Evolutionary conservation across 2,888 invertebrate species (phyloP).

Genomic region (Megastigmus dorsalis): DNA sequence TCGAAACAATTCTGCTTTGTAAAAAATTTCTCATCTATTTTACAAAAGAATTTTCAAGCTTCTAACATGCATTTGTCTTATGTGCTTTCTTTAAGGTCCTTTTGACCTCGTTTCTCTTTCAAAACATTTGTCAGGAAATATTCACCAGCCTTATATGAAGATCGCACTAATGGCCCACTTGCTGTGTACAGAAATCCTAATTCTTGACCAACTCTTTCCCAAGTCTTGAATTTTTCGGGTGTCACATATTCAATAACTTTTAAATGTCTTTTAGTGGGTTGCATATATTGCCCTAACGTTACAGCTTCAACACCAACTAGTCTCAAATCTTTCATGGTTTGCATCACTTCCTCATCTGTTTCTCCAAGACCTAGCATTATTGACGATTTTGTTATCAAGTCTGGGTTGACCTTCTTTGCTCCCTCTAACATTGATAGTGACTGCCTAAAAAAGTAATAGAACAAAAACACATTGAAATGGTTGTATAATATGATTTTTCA

Average conservation of each 20-base stretch:
- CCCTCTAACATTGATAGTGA: conserved; percentile 87
- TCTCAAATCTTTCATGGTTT: conserved; percentile 90
- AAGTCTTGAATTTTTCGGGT: conserved; percentile 91
- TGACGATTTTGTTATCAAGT: conserved; percentile 96
- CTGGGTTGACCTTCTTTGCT: conserved; percentile 87
- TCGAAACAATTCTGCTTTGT: neutral
- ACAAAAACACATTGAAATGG: conserved; percentile 4
- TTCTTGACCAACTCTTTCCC: conserved; percentile 87
- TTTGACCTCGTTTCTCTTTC: conserved; percentile 71
- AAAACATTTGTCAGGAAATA: conserved; percentile 90
- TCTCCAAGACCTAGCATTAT: conserved; percentile 98
- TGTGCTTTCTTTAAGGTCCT: conserved; percentile 33
- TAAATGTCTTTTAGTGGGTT: conserved; percentile 96
- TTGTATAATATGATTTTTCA: neutral
- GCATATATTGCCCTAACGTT: conserved; percentile 99
- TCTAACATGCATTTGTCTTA: conserved; percentile 10
- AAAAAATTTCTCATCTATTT: neutral
- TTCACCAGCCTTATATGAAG: conserved; percentile 98
- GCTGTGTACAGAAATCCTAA: conserved; percentile 97
- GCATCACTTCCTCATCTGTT: conserved; percentile 88
- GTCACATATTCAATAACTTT: conserved; percentile 97
- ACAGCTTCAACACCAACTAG: conserved; percentile 92
- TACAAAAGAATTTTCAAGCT: neutral
- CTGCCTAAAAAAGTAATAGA: conserved; percentile 78
- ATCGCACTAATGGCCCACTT: conserved; percentile 96